Evolutionary conservation across 1,140 invertebrate species (phyloP), one percentile per base, ranked within the genome.

Genomic region (Orussus abietinus): DNA sequence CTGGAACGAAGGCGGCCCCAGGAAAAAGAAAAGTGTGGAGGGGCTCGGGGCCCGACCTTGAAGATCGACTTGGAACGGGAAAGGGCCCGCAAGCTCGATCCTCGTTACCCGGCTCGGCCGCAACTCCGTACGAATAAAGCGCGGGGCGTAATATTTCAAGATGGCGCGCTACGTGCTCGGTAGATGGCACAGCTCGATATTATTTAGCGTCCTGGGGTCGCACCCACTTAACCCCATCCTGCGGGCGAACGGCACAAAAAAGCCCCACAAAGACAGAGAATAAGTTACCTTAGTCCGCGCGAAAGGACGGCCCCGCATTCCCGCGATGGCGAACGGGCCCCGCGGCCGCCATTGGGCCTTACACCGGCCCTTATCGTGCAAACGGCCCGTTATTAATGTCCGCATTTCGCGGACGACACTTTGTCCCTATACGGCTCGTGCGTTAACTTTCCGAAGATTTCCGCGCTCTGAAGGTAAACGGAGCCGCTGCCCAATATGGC

Each of bases 121-220:
- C n/a, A n/a, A n/a, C n/a, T n/a, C n/a, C n/a, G n/a, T n/a, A 52
- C 38, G 42, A 57, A 61, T 59, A 59, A 61, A 57, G 47, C 56
- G 48, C 35, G 45, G 48, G 47, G 49, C 55, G 56, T 66, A 67
- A 66, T 67, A 64, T 66, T 64, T 68, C 59, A 64, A 56, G 54
- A 59, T 63, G 58, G 62, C 57, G 57, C 48, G 49, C 44, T 62
- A 60, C 55, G 57, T 62, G 54, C 57, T 56, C 56, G 54, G 53
- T 56, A 63, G 62, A 68, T 66, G 59, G 59, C 58, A 60, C 47
- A 64, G 57, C 62, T 62, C 62, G 62, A 65, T 66, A 68, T 68
- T 68, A 68, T 66, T 68, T 66, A 68, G 61, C 64, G 57, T 68
- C 65, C 47, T 64, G 57, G 46, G 66, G 66, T 69, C 66, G 53